Evolutionary conservation across 2,113 vertebrate species (phyloP).

Genomic region (Kryptolebias marmoratus): DNA sequence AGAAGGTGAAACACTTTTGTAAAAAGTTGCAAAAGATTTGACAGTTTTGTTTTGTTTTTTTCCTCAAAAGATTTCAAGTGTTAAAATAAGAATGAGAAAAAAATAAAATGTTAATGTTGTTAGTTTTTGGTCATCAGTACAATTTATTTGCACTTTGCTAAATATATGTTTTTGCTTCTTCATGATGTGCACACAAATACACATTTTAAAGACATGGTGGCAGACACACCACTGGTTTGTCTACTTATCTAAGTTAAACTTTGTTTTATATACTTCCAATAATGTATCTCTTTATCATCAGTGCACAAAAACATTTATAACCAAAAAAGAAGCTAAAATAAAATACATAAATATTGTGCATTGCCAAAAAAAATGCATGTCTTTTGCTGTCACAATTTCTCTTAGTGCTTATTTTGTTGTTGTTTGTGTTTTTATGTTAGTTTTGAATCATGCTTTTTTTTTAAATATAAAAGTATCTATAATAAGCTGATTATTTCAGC

Average conservation of each 20-base stretch:
- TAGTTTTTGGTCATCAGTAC: slow-evolving; percentile 24
- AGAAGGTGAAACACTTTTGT: slow-evolving; percentile 36
- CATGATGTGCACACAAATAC: slow-evolving; percentile 70
- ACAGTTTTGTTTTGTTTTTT: neutral
- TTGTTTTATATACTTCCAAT: slow-evolving; percentile 32
- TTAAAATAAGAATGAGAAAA: slow-evolving; percentile 5
- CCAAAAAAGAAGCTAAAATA: slow-evolving; percentile 58
- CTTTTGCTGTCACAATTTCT: slow-evolving; percentile 44
- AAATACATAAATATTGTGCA: slow-evolving; percentile 52
- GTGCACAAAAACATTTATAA: slow-evolving; percentile 68
- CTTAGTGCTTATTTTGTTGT: slow-evolving; percentile 33
- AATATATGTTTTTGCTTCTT: slow-evolving; percentile 41
- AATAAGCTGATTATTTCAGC: slow-evolving; percentile 73
- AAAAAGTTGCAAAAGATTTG: slow-evolving; percentile 21
- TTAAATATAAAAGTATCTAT: slow-evolving; percentile 50
- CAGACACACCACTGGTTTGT: slow-evolving; percentile 50
- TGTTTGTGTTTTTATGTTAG: slow-evolving; percentile 39
- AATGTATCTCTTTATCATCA: slow-evolving; percentile 32
- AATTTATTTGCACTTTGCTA: slow-evolving; percentile 76
- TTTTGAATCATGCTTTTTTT: slow-evolving; percentile 39
- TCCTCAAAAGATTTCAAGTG: slow-evolving; percentile 7
- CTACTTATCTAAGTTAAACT: slow-evolving; percentile 48
- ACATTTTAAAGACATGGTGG: slow-evolving; percentile 53
- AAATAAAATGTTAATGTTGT: slow-evolving; percentile 8
- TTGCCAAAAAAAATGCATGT: slow-evolving; percentile 74